phyloP scores from a whole-genome alignment of 2,797 vertebrate species.

The Anabas testudineus region DNA sequence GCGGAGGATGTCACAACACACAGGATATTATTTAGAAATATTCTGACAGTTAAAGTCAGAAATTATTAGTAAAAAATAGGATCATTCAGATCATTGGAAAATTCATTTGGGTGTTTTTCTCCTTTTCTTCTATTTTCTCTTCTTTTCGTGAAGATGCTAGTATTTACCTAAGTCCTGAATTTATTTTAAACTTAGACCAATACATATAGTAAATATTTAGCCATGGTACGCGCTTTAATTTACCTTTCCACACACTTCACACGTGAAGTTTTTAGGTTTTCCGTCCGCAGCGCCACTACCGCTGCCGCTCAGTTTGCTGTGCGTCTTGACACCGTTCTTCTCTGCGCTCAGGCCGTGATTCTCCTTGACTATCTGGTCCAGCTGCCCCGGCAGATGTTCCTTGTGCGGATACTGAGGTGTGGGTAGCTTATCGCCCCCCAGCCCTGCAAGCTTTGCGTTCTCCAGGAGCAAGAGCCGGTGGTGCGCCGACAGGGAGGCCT shows the following conservation, averaged over 20 bases:
- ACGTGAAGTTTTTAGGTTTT: conserved; percentile 97
- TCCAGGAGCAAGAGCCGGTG: conserved; percentile 94
- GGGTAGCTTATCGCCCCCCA: conserved; percentile 89
- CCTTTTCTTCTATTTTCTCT: no score
- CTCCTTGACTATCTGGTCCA: conserved; percentile 97
- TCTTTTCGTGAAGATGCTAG: no score
- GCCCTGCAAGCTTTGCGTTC: conserved; percentile 87
- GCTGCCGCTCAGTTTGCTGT: conserved; percentile 83
- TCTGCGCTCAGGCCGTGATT: conserved; percentile 86
- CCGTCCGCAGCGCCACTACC: conserved; percentile 81
- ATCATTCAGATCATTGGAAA: no score
- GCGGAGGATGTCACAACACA: conserved; percentile 5
- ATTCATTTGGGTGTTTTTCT: no score
- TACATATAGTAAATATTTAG: no score
- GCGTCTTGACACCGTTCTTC: conserved; percentile 86
- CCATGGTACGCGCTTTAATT: background rate
- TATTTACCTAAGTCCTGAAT: no score
- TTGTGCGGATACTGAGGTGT: conserved; percentile 89
- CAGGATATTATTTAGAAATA: accelerated
- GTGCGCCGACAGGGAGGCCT: conserved; percentile 90
- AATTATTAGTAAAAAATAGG: no score
- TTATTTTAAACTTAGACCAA: no score
- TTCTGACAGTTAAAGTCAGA: background rate
- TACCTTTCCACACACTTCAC: conserved; percentile 98
- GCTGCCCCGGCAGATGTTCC: conserved; percentile 85